Conservation (phyloP, 1,140 invertebrate genomes). For the Halyomorpha halys region DNA sequence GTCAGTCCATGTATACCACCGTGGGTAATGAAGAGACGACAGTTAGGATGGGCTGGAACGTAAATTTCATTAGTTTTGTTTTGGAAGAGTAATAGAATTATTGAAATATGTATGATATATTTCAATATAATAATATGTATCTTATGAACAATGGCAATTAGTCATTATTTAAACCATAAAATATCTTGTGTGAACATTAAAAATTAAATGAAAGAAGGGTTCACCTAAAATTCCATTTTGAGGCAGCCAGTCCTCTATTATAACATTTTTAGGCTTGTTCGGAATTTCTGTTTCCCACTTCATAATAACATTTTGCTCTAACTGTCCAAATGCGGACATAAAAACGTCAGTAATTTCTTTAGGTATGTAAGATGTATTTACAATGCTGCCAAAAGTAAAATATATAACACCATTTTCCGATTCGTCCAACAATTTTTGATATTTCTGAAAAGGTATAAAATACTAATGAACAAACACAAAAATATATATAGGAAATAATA, state of each 20-base stretch:
- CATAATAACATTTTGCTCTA: neutral
- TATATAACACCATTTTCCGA: neutral
- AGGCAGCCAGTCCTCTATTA: neutral
- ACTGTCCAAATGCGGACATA: neutral
- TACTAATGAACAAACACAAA: too few relatives aligned
- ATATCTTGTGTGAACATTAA: too few relatives aligned
- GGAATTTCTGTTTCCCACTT: neutral
- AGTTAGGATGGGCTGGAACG: too few relatives aligned
- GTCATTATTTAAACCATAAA: too few relatives aligned
- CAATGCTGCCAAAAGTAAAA: neutral
- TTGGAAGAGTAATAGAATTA: too few relatives aligned
- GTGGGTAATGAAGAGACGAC: constrained; percentile 52
- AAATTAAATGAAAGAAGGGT: neutral
- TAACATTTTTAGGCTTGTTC: neutral
- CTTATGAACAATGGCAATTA: too few relatives aligned
- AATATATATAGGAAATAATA: too few relatives aligned
- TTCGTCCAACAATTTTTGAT: neutral
- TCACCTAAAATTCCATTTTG: constrained; percentile 4
- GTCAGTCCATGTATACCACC: constrained; percentile 58
- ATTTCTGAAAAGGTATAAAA: neutral
- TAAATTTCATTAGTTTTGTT: too few relatives aligned
- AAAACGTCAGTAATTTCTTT: neutral
- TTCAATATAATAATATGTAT: too few relatives aligned
- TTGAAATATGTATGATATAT: too few relatives aligned
- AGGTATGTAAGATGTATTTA: neutral